Percentiles rank a stretch among this genome's conserved stretches.
Evolutionary conservation across 1,140 invertebrate species (phyloP).

Genomic region (Heliconius melpomene): DNA sequence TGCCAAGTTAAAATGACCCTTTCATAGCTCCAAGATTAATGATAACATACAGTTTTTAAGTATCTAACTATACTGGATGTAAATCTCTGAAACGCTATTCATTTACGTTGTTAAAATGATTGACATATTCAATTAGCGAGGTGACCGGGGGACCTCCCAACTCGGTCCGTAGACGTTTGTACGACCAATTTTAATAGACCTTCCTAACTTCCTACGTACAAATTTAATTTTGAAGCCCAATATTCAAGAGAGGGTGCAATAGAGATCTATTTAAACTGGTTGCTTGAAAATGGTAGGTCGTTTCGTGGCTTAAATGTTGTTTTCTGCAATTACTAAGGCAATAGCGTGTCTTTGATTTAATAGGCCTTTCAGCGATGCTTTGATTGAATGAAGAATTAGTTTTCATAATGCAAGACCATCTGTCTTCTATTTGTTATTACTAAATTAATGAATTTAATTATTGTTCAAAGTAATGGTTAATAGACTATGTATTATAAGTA

Average conservation of each 20-base stretch:
- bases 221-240: neutral
- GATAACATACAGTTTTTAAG: slow-evolving; percentile 45
- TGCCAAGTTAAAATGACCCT: slow-evolving; percentile 49
- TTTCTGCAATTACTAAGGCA: slow-evolving; percentile 74
- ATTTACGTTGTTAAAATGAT: slow-evolving; percentile 82
- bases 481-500: neutral
- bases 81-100: slow-evolving; percentile 73
- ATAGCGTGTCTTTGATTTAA: slow-evolving; percentile 74
- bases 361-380: slow-evolving; percentile 69
- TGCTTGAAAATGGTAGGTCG: slow-evolving; percentile 54
- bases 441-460: slow-evolving; percentile 12
- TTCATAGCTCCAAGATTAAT: slow-evolving; percentile 42
- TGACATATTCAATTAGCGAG: slow-evolving; percentile 81
- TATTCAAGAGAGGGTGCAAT: slow-evolving; percentile 25
- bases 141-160: slow-evolving; percentile 81
- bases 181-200: slow-evolving; percentile 50
- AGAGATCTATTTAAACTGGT: slow-evolving; percentile 50
- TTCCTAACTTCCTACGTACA: slow-evolving; percentile 18
- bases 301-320: slow-evolving; percentile 72
- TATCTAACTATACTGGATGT: slow-evolving; percentile 60
- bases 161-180: slow-evolving; percentile 67
- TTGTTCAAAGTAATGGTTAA: neutral
- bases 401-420: slow-evolving; percentile 47
- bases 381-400: slow-evolving; percentile 54
- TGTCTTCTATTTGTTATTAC: slow-evolving; percentile 33